Conservation (phyloP, 1,140 invertebrate genomes). For the Aphaenogaster ashmeadi region DNA sequence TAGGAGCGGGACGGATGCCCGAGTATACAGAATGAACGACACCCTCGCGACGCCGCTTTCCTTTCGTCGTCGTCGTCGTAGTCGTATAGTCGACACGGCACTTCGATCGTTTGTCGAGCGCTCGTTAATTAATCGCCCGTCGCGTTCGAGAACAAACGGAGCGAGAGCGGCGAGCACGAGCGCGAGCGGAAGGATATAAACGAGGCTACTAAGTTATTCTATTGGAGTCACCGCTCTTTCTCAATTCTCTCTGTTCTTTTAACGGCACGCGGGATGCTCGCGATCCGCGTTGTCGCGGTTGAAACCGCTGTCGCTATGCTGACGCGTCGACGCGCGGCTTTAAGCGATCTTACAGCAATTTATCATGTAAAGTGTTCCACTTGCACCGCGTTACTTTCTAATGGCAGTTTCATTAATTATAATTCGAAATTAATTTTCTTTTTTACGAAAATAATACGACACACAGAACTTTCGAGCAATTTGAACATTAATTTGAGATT, state of each 20-base stretch:
- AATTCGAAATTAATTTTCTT: not conserved
- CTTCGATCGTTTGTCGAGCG: conserved; percentile 65
- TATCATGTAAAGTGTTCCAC: conserved; percentile 7
- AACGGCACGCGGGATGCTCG: not conserved
- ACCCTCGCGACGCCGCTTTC: conserved; percentile 25
- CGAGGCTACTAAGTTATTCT: conserved; percentile 62
- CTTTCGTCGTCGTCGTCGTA: conserved; percentile 20
- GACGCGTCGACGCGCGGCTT: not conserved
- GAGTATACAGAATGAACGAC: conserved; percentile 57
- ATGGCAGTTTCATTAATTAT: conserved; percentile 6
- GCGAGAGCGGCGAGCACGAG: conserved; percentile 33
- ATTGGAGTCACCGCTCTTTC: conserved; percentile 41
- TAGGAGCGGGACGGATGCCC: conserved; percentile 61
- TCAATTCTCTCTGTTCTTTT: conserved; percentile 20
- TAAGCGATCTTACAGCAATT: conserved; percentile 31
- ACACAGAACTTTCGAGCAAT: not conserved
- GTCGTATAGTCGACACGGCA: conserved; percentile 44
- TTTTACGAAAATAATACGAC: not conserved
- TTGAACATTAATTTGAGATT: conserved; percentile 12
- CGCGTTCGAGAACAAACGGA: conserved; percentile 57
- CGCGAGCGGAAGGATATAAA: conserved; percentile 48
- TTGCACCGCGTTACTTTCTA: conserved; percentile 11
- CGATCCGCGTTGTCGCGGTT: not conserved
- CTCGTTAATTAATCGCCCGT: conserved; percentile 65
- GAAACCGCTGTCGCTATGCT: not conserved